Conservation (phyloP, 2,797 vertebrate species). For the Falco cherrug region DNA sequence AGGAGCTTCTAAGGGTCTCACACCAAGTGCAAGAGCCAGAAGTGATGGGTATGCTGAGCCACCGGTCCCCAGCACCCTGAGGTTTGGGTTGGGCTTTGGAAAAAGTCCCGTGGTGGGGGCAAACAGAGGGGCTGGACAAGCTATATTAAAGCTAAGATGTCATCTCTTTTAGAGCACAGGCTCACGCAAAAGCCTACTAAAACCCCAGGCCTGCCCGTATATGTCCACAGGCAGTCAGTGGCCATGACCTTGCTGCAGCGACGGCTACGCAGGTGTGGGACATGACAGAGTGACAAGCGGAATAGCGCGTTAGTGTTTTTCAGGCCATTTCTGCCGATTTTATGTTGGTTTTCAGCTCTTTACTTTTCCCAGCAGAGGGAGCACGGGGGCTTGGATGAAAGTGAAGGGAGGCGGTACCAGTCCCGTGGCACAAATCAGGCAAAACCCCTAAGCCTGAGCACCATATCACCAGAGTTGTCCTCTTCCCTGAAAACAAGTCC, state of each 20-base stretch:
- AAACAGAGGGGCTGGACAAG: neutral
- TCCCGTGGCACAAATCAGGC: neutral
- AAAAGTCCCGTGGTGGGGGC: neutral
- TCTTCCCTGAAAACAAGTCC: neutral
- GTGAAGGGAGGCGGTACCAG: no score
- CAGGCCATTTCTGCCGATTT: neutral
- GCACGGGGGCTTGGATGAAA: neutral
- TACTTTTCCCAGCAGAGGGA: constrained; percentile 39
- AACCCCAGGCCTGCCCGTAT: neutral
- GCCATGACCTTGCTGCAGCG: neutral
- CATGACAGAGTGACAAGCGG: neutral
- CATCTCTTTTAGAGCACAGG: neutral
- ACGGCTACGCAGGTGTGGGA: neutral
- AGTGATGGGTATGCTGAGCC: neutral
- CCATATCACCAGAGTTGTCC: accelerated
- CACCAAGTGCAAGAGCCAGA: neutral
- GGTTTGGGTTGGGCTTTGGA: neutral
- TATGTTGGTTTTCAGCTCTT: neutral
- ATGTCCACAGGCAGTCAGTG: neutral
- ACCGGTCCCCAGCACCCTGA: neutral
- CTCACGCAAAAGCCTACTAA: neutral
- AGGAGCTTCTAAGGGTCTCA: neutral
- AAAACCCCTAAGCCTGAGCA: neutral
- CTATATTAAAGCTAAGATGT: neutral
- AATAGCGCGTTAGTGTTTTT: accelerated